phyloP scores from a whole-genome alignment of 2,888 invertebrate genomes.

The Molorchus minor region DNA sequence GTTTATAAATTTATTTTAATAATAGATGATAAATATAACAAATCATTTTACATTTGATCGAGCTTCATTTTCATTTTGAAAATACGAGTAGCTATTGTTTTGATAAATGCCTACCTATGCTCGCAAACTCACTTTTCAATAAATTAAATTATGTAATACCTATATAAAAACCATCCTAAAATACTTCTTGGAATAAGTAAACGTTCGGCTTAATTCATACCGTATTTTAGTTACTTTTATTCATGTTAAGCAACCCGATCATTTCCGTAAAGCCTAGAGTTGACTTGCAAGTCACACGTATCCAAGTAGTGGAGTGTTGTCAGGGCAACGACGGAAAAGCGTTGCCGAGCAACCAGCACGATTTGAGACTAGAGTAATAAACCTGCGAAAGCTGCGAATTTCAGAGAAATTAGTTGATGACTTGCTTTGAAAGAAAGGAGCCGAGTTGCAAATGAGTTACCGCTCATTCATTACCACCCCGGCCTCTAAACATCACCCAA shows the following conservation, averaged over 20 bases:
- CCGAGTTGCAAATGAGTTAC: conserved; percentile 61
- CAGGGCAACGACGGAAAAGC: conserved; percentile 53
- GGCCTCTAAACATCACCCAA: conserved; percentile 47
- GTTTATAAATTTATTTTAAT: too few species aligned
- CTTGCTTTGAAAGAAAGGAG: conserved; percentile 59
- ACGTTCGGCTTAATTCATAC: conserved; percentile 15
- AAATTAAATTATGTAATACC: too few species aligned
- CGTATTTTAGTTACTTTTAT: conserved; percentile 38
- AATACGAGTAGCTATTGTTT: too few species aligned
- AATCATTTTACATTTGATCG: too few species aligned
- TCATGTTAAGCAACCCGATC: conserved; percentile 41
- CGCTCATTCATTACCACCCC: conserved; percentile 48
- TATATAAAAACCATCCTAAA: neutral
- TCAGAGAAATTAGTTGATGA: conserved; percentile 61
- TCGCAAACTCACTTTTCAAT: too few species aligned
- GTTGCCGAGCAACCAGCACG: conserved; percentile 53
- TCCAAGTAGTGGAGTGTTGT: conserved; percentile 47
- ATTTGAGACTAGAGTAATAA: conserved; percentile 52
- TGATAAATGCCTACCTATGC: too few species aligned
- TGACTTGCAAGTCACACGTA: conserved; percentile 59
- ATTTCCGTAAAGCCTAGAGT: conserved; percentile 45
- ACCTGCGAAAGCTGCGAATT: conserved; percentile 58
- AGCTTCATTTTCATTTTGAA: too few species aligned
- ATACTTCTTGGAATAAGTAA: neutral
- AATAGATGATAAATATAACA: too few species aligned